Evolutionary conservation across 2,113 vertebrate genomes (phyloP).

Genomic region (Malaclemys terrapin): DNA sequence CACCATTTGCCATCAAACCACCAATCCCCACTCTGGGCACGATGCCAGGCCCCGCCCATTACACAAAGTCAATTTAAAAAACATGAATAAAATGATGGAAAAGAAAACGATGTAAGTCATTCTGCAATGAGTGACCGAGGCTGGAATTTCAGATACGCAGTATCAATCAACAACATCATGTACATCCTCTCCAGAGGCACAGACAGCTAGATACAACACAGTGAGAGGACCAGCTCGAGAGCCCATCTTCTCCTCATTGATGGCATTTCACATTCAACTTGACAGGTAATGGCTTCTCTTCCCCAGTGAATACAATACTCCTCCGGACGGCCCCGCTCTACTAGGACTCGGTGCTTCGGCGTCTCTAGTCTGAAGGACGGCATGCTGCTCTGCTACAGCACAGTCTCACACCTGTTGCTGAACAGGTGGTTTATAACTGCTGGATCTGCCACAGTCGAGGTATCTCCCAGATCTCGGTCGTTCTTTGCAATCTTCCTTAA

Average conservation of each 20-base stretch:
- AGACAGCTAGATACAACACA: constrained; percentile 24
- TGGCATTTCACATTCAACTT: constrained; percentile 31
- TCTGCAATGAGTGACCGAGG: neutral
- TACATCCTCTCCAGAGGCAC: neutral
- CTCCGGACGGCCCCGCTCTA: neutral
- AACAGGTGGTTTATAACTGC: constrained; percentile 91
- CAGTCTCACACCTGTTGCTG: constrained; percentile 84
- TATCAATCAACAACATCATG: neutral
- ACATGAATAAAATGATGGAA: constrained; percentile 13
- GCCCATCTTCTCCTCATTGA: neutral
- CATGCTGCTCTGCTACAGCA: constrained; percentile 71
- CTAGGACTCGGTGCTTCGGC: neutral
- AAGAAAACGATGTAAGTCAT: neutral
- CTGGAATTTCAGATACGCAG: neutral
- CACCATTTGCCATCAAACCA: neutral
- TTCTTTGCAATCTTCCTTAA: constrained; percentile 93
- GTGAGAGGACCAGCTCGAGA: neutral
- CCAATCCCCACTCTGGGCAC: neutral
- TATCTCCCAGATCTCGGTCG: constrained; percentile 91
- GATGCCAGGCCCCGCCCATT: neutral
- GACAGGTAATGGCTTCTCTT: neutral
- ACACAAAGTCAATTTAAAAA: neutral
- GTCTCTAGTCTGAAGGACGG: constrained; percentile 18
- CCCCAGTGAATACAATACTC: neutral
- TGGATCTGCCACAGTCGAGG: constrained; percentile 92